Conservation (phyloP, 2,888 invertebrate genomes). For the Brachyptera putata region DNA sequence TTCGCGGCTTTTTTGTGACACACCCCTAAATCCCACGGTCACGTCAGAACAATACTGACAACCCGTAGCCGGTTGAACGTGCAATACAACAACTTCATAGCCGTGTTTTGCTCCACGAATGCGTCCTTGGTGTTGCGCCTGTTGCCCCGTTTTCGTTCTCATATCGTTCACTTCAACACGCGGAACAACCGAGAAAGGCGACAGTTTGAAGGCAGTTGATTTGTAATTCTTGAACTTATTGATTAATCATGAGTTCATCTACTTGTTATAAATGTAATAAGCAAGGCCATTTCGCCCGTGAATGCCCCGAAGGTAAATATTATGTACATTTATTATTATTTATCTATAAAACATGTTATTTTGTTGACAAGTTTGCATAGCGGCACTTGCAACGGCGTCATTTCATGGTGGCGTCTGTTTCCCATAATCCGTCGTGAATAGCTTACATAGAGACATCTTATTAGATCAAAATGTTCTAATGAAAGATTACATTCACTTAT, state of each 20-base stretch:
- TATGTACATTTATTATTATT: background rate
- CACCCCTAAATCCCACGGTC: too few species aligned
- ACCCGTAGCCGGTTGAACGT: too few species aligned
- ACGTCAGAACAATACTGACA: too few species aligned
- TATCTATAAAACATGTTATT: background rate
- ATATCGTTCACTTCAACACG: conserved; percentile 14
- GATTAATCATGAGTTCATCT: conserved; percentile 65
- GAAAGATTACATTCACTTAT: too few species aligned
- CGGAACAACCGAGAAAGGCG: background rate
- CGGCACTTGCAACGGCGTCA: background rate
- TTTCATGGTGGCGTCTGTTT: conserved; percentile 4
- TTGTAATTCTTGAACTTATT: background rate
- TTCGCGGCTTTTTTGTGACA: too few species aligned
- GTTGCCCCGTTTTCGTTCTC: background rate
- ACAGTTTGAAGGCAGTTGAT: background rate
- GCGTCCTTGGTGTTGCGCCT: too few species aligned
- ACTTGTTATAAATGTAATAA: conserved; percentile 91
- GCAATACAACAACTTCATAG: too few species aligned
- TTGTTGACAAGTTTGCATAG: background rate
- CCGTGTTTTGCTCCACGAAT: too few species aligned
- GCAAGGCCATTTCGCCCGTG: conserved; percentile 90
- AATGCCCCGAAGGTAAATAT: conserved; percentile 68
- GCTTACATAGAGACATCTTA: too few species aligned
- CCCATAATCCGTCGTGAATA: too few species aligned
- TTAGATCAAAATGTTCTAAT: background rate